Evolutionary conservation across 2,113 vertebrate genomes (phyloP).

Genomic region (Aphyosemion australe): DNA sequence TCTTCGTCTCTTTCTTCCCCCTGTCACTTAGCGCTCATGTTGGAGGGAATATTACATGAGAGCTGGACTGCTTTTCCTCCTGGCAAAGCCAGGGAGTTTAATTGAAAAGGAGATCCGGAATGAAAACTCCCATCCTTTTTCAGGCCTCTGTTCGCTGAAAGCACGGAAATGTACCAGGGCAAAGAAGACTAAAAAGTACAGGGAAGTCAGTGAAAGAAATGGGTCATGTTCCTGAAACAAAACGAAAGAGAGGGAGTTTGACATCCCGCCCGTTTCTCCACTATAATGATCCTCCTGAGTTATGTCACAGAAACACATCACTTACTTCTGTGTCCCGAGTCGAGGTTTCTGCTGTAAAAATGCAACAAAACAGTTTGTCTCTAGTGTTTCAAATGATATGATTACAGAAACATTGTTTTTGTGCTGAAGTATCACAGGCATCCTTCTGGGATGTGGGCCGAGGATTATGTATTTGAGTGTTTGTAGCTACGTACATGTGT

Average conservation of each 20-base stretch:
- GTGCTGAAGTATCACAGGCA: slow-evolving; percentile 43
- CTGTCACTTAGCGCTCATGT: slow-evolving; percentile 47
- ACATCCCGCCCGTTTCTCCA: slow-evolving; percentile 40
- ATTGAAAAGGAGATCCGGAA: slow-evolving; percentile 73
- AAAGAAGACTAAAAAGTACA: slow-evolving; percentile 54
- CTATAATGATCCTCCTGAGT: slow-evolving; percentile 40
- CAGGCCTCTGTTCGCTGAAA: slow-evolving; percentile 61
- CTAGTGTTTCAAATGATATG: slow-evolving; percentile 39
- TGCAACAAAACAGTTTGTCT: slow-evolving; percentile 25
- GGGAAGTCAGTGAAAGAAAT: slow-evolving; percentile 64
- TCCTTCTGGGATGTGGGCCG: slow-evolving; percentile 16
- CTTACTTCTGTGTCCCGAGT: slow-evolving; percentile 24
- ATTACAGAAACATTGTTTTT: slow-evolving; percentile 19
- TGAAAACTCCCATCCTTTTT: slow-evolving; percentile 69
- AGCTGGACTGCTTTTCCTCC: slow-evolving; percentile 48
- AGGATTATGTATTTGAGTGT: too few species aligned
- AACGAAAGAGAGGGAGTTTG: slow-evolving; percentile 49
- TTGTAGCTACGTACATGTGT: neutral
- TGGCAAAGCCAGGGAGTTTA: slow-evolving; percentile 57
- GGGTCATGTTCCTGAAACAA: slow-evolving; percentile 68
- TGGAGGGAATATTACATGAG: slow-evolving; percentile 67
- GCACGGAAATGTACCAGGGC: slow-evolving; percentile 51
- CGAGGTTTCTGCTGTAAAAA: slow-evolving; percentile 28
- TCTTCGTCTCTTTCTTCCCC: slow-evolving; percentile 19
- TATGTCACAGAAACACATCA: slow-evolving; percentile 21